Evolutionary conservation across 1,140 invertebrate genomes (phyloP).

Genomic region (Leucophenga varia): DNA sequence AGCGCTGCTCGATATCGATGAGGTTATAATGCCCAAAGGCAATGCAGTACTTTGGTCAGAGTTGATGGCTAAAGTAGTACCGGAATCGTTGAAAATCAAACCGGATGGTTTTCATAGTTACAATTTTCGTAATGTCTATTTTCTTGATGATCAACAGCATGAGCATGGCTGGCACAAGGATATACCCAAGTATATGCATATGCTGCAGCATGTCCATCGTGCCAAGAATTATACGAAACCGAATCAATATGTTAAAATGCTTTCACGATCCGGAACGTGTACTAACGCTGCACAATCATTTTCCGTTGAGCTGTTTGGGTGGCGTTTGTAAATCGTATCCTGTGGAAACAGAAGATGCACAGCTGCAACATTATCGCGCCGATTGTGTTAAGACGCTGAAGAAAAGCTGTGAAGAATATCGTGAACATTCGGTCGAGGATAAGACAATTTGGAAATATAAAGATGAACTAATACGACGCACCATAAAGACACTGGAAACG

Average conservation of each 20-base stretch:
- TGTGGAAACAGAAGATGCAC: slow-evolving; percentile 79
- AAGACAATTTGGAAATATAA: slow-evolving; percentile 87
- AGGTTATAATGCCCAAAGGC: slow-evolving; percentile 90
- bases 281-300: slow-evolving; percentile 89
- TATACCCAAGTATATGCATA: slow-evolving; percentile 88
- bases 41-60: slow-evolving; percentile 72
- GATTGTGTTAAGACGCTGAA: slow-evolving; percentile 88
- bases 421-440: slow-evolving; percentile 80
- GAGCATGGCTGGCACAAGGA: slow-evolving; percentile 80
- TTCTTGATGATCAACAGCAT: slow-evolving; percentile 87
- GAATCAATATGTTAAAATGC: slow-evolving; percentile 90
- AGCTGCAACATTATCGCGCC: slow-evolving; percentile 90
- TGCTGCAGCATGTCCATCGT: slow-evolving; percentile 90
- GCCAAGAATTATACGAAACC: slow-evolving; percentile 91
- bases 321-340: slow-evolving; percentile 84
- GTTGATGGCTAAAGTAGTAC: slow-evolving; percentile 74
- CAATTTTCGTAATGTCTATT: slow-evolving; percentile 93
- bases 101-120: slow-evolving; percentile 78
- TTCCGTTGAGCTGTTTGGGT: slow-evolving; percentile 84
- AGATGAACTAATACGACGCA: slow-evolving; percentile 69
- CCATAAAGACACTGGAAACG: slow-evolving; percentile 68
- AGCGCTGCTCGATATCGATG: slow-evolving; percentile 88
- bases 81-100: slow-evolving; percentile 68
- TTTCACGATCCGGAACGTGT: slow-evolving; percentile 90
- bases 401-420: slow-evolving; percentile 81